phyloP scores from a whole-genome alignment of 2,797 vertebrate species.

The Acomys russatus region DNA sequence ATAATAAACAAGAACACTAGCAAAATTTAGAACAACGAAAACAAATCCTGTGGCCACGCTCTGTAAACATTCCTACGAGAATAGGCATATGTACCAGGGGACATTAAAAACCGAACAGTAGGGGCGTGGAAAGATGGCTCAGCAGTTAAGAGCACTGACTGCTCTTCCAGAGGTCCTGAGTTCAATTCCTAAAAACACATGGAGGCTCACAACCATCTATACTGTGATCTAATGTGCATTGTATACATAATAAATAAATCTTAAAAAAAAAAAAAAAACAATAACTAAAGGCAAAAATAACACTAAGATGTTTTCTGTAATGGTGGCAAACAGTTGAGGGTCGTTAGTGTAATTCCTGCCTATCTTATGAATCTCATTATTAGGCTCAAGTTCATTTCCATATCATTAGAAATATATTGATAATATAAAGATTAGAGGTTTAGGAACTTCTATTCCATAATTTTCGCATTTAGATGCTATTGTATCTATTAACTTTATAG shows the following conservation, averaged over 20 bases:
- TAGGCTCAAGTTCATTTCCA: background rate
- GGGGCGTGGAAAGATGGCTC: too few species aligned
- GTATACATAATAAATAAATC: too few species aligned
- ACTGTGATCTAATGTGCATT: too few species aligned
- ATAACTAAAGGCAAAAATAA: background rate
- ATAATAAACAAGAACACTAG: background rate
- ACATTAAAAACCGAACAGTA: background rate
- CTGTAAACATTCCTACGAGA: background rate
- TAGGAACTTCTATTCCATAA: background rate
- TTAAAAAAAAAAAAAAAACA: too few species aligned
- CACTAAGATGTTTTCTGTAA: background rate
- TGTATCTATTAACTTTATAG: background rate
- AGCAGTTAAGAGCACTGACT: too few species aligned
- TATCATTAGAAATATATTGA: conserved; percentile 25
- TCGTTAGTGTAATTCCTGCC: background rate
- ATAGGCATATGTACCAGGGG: background rate
- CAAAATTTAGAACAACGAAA: background rate
- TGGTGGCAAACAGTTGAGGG: background rate
- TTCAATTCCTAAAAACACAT: too few species aligned
- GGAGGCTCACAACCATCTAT: too few species aligned
- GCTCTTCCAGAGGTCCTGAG: too few species aligned
- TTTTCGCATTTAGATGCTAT: conserved; percentile 22
- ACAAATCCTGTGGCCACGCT: background rate
- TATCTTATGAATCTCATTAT: background rate
- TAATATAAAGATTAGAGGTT: conserved; percentile 4